Evolutionary conservation across 1,140 invertebrate species (phyloP).

Genomic region (Gyrodactylus bullatarudis): DNA sequence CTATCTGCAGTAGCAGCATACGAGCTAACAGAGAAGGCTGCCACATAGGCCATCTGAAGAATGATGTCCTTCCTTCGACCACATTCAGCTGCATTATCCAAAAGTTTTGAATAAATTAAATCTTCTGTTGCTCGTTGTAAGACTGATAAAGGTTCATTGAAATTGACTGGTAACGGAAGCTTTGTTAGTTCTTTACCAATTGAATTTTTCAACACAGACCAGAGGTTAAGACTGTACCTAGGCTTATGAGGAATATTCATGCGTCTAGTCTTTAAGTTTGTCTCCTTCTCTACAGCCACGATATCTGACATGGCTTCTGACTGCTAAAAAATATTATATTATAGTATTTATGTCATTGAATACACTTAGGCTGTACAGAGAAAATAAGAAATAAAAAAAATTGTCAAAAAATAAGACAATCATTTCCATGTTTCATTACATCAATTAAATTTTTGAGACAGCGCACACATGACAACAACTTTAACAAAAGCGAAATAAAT

Average conservation of each 20-base stretch:
- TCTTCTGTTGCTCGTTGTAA: slow-evolving; percentile 82
- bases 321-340: too few species aligned
- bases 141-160: slow-evolving; percentile 91
- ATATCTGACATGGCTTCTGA: too few species aligned
- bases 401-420: too few species aligned
- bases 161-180: slow-evolving; percentile 68
- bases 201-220: slow-evolving; percentile 99
- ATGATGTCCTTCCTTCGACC: slow-evolving; percentile 41
- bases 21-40: slow-evolving; percentile 71
- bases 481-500: too few species aligned
- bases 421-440: too few species aligned
- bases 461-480: too few species aligned
- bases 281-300: too few species aligned
- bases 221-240: slow-evolving; percentile 61
- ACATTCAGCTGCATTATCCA: slow-evolving; percentile 40
- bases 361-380: too few species aligned
- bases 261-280: slow-evolving; percentile 16
- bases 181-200: slow-evolving; percentile 93
- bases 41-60: slow-evolving; percentile 68
- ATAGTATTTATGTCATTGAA: too few species aligned
- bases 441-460: too few species aligned
- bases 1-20: slow-evolving; percentile 46
- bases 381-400: too few species aligned
- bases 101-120: slow-evolving; percentile 65
- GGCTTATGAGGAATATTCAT: slow-evolving; percentile 53